Evolutionary conservation across 2,797 vertebrate species (phyloP), one percentile per base, ranked within the genome.

Genomic region (Labeo calbasu): DNA sequence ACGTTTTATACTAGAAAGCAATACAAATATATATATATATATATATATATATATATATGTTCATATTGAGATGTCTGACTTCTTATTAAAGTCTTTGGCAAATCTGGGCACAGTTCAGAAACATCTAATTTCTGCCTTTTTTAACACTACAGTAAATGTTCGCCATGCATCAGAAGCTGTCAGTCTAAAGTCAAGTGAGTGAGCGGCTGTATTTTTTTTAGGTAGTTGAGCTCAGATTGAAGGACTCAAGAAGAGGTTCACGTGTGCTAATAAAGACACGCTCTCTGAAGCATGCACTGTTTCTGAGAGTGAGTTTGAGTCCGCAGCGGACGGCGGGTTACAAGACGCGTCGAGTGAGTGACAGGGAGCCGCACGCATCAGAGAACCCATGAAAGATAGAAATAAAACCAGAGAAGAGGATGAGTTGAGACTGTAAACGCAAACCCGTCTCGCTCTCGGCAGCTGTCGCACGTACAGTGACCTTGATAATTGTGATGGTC

Each of bases 401-500:
- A 71, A 48, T 71, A 10, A 73, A 53, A 48, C 9, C 71, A 32
- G 46, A 73, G 65, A 5, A 43, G 36, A 68, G 36, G 36, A 21
- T 40, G 55, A 25, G 13, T 15, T 40, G 63, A 61, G 69, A 15
- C 50, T 91, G 90, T 91, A 91, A 90, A 90, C 85, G 90, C 92
- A 91, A 92, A 81, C 88, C 82, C 87, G 89, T 92, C 92, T 90
- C 92, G 91, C 89, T 91, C 89, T 91, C 91, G 4, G 50, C n/a
- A 59, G 57, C 57, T 19, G 21, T 32, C 25, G 14, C 61, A 1
- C 4, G 36, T 91, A 90, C 77, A 83, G 90, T 94, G 93, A 94
- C 94, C 94, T 95, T 94, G 92, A 94, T 95, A 94, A 95, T 94
- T 92, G 93, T 92, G 93, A 94, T 80, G 90, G 94, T 94, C 94